Percentiles rank a stretch among this genome's conserved stretches.
Conservation (phyloP, 2,888 invertebrate genomes). For the Rhagonycha lutea region DNA sequence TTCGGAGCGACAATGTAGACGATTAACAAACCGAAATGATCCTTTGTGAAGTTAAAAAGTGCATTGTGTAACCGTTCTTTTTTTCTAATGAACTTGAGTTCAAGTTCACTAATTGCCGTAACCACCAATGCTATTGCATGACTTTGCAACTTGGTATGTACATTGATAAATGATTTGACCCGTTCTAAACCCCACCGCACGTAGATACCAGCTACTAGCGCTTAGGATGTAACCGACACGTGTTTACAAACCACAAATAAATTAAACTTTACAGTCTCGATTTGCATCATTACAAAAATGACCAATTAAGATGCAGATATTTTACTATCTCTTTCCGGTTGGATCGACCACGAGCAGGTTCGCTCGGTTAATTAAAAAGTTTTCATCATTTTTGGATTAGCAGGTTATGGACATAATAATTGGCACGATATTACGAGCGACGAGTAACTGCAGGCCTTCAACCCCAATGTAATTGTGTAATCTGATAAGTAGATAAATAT, state of each 20-base stretch:
- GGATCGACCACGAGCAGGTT: not conserved
- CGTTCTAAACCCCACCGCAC: slow-evolving; percentile 32
- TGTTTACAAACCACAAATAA: slow-evolving; percentile 9
- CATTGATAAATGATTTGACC: slow-evolving; percentile 48
- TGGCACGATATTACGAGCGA: not conserved
- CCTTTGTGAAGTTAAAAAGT: slow-evolving; percentile 9
- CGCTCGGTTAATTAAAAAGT: not conserved
- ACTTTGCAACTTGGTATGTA: slow-evolving; percentile 44
- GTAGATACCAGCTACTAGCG: slow-evolving; percentile 36
- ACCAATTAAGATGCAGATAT: not conserved
- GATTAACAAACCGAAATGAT: slow-evolving; percentile 2
- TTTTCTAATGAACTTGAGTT: slow-evolving; percentile 32
- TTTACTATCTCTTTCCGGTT: not conserved
- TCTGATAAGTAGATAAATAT: slow-evolving; percentile 44
- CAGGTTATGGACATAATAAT: not conserved
- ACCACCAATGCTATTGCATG: slow-evolving; percentile 43
- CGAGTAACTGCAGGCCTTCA: slow-evolving; percentile 13
- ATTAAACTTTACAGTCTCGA: slow-evolving; percentile 19
- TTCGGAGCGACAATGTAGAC: not conserved
- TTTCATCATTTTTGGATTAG: not conserved
- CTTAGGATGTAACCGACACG: slow-evolving; percentile 29
- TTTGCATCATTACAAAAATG: not conserved
- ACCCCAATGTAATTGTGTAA: slow-evolving; percentile 29
- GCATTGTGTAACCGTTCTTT: slow-evolving; percentile 15
- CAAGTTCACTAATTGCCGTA: slow-evolving; percentile 36